Percentiles rank a stretch among this genome's conserved stretches.
phyloP scores from a whole-genome alignment of 2,888 invertebrate species.

The Acronicta alni region DNA sequence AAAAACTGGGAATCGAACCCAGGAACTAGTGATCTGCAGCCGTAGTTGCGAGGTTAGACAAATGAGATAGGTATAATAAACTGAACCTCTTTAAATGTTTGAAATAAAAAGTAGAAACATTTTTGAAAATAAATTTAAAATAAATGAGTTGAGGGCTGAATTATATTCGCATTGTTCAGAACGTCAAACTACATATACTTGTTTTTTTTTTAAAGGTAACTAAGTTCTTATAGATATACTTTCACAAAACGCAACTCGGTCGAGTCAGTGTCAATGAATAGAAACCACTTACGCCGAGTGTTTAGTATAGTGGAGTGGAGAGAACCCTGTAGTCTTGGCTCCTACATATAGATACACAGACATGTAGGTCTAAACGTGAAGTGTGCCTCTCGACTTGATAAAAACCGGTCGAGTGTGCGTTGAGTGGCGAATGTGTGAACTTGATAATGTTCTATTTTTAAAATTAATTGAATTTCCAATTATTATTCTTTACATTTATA shows the following conservation, averaged over 20 bases:
- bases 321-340: conserved; percentile 7
- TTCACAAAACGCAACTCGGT: conserved; percentile 5
- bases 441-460: neutral
- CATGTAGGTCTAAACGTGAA: conserved; percentile 23
- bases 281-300: conserved; percentile 39
- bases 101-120: too few species aligned
- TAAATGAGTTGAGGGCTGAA: too few species aligned
- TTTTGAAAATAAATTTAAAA: too few species aligned
- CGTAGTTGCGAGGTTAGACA: too few species aligned
- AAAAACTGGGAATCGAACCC: too few species aligned
- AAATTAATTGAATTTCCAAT: conserved; percentile 2
- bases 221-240: neutral
- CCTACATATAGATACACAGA: conserved; percentile 1
- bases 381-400: conserved; percentile 33
- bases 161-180: too few species aligned
- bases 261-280: conserved; percentile 39
- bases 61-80: too few species aligned
- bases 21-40: too few species aligned
- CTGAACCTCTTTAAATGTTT: too few species aligned
- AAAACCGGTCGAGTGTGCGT: conserved; percentile 30
- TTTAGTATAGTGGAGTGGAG: conserved; percentile 37
- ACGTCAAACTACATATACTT: too few species aligned
- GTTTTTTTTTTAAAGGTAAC: neutral
- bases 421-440: conserved; percentile 11
- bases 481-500: too few species aligned